Evolutionary conservation across 2,888 invertebrate genomes (phyloP), one percentile per base, ranked within the genome.

Genomic region (Brenthis hecate): DNA sequence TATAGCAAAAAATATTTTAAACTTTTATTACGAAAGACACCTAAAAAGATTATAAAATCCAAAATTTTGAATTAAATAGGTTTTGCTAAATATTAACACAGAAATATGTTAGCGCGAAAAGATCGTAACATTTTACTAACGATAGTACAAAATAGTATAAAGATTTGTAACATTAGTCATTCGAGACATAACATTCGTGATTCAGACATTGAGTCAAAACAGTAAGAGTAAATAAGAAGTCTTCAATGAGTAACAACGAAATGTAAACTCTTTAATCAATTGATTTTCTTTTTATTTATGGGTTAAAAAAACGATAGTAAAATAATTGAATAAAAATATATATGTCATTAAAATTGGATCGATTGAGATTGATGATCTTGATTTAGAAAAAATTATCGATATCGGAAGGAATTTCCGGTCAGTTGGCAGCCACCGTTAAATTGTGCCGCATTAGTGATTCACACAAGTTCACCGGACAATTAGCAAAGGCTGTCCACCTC

Each of bases 401-500:
- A 73, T 68, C 58, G 69, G 65, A 66, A 70, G 61, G 58, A 71
- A 69, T 70, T 81, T 82, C 76, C 80, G 80, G 77, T 76, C 76
- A 79, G 78, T 78, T 78, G 80, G 73, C 72, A 77, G 78, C 80
- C 80, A 85, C 86, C 83, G 86, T 87, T 86, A 87, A 88, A 84
- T 83, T 81, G 80, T 84, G 79, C 77, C 82, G 77, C 83, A 88
- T 90, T 88, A 90, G 81, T 88, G 88, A 91, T 89, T 91, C 91
- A 90, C 83, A 80, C 82, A 89, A 81, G 91, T 90, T 89, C 89
- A 89, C 85, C 86, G 89, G 86, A 89, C 91, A 92, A 92, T 92
- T 92, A 92, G 92, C 88, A 89, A 90, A 92, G 92, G 92, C 91
- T 92, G 92, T 91, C 90, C 87, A 92, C 92, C 92, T 91, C 89